A percentile compares a stretch with the other conserved stretches of the same genome.
phyloP scores from a whole-genome alignment of 2,113 vertebrate genomes.

The Nipponia nippon region DNA sequence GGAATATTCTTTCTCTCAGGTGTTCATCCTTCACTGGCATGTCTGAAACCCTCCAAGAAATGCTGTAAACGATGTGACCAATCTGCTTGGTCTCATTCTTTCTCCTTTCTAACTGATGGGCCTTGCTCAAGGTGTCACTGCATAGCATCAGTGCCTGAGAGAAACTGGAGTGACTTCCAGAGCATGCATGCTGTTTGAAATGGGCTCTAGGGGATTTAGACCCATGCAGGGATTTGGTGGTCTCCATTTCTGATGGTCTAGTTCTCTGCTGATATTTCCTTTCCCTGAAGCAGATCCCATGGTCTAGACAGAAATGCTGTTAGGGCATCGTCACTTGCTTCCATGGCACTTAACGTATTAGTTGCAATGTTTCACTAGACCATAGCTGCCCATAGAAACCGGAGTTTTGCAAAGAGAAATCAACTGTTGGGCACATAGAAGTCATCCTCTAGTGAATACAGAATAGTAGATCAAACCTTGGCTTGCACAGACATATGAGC shows the following conservation, averaged over 20 bases:
- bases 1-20: neutral
- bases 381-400: neutral
- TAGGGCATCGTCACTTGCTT: neutral
- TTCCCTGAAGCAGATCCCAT: neutral
- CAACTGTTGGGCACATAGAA: fast-evolving
- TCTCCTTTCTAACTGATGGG: neutral
- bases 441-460: fast-evolving
- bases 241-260: neutral
- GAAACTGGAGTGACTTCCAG: neutral
- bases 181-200: neutral
- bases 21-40: neutral
- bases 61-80: neutral
- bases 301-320: neutral
- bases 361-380: neutral
- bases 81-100: neutral
- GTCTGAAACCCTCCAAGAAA: neutral
- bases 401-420: neutral
- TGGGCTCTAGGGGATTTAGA: neutral
- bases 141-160: fast-evolving
- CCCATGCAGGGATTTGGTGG: neutral
- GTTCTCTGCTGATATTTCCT: neutral
- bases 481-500: neutral
- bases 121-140: neutral
- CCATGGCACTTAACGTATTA: fast-evolving
- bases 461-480: neutral